Conservation (phyloP, 2,888 invertebrate species). For the Volucella inanis region DNA sequence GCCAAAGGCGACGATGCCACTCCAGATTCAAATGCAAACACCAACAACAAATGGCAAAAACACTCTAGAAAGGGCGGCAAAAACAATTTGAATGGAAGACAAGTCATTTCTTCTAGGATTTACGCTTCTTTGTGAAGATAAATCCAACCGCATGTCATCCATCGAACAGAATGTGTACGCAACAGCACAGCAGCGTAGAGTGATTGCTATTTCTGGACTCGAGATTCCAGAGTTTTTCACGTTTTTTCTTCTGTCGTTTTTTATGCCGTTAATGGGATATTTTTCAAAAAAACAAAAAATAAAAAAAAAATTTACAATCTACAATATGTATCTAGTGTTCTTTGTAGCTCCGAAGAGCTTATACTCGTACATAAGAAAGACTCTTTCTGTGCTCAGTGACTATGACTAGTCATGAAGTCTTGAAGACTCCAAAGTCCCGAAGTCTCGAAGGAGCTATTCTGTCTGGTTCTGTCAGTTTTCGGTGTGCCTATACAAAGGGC, state of each 20-base stretch:
- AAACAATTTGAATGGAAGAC: slow-evolving; percentile 33
- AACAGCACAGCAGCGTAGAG: slow-evolving; percentile 2
- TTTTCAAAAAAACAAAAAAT: slow-evolving; percentile 7
- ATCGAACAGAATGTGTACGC: slow-evolving; percentile 46
- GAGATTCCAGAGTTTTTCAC: slow-evolving; percentile 47
- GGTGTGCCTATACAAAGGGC: slow-evolving; percentile 4
- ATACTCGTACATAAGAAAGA: background rate
- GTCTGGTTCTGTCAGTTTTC: background rate
- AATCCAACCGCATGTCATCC: slow-evolving; percentile 68
- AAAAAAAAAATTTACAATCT: no score
- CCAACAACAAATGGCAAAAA: slow-evolving; percentile 25
- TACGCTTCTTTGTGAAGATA: slow-evolving; percentile 68
- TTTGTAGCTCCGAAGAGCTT: slow-evolving; percentile 5
- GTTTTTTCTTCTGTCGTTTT: slow-evolving; percentile 19
- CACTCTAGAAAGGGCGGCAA: background rate
- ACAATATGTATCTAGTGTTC: background rate
- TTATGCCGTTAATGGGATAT: slow-evolving; percentile 20
- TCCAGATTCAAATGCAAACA: slow-evolving; percentile 47
- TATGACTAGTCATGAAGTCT: background rate
- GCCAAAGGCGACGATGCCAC: slow-evolving; percentile 62
- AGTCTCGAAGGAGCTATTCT: background rate
- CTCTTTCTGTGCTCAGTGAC: slow-evolving; percentile 8
- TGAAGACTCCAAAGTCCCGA: no score
- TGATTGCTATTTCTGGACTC: slow-evolving; percentile 65
- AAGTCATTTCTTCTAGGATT: slow-evolving; percentile 35